These are phyloP conservation scores for Nomada fabriciana DNA, from an alignment of 2,888 invertebrate species.

Conservation along the genomic window DNA sequence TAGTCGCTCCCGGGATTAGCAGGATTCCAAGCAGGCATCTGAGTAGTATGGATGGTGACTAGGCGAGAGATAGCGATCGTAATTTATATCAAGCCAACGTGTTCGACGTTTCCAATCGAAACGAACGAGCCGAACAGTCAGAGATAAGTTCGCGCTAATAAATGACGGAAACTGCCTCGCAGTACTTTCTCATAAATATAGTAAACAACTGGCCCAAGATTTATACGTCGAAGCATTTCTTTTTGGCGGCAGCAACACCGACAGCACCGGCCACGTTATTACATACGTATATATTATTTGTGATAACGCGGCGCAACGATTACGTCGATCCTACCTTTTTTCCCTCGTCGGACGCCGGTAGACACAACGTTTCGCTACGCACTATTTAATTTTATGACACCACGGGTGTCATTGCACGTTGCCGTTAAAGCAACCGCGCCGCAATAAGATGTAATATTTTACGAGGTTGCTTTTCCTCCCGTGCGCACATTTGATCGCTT, in stretches of 20 bases:
- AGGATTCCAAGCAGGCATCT: constrained; percentile 53
- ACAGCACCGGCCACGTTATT: background rate
- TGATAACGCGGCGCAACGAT: background rate
- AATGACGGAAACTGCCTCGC: constrained; percentile 58
- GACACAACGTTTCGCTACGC: constrained; percentile 35
- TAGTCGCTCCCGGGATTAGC: constrained; percentile 60
- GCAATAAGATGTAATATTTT: constrained; percentile 48
- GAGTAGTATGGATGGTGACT: constrained; percentile 59
- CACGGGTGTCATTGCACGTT: constrained; percentile 22
- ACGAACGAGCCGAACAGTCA: constrained; percentile 60
- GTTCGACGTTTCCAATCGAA: constrained; percentile 69
- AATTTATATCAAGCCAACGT: constrained; percentile 69
- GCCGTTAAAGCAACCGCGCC: constrained; percentile 19
- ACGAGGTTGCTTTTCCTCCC: constrained; percentile 22
- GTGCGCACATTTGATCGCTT: background rate
- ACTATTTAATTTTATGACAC: constrained; percentile 40
- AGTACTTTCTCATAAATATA: constrained; percentile 52
- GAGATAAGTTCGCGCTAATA: constrained; percentile 65
- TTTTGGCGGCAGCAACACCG: background rate
- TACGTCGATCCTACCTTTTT: background rate
- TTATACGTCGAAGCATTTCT: constrained; percentile 37
- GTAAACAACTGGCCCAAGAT: constrained; percentile 43
- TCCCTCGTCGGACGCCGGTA: constrained; percentile 3
- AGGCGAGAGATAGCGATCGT: constrained; percentile 69
- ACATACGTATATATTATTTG: constrained; percentile 21